Base-by-base conservation (phyloP, 2,797 vertebrate genomes). In the Psittacula echo region DNA sequence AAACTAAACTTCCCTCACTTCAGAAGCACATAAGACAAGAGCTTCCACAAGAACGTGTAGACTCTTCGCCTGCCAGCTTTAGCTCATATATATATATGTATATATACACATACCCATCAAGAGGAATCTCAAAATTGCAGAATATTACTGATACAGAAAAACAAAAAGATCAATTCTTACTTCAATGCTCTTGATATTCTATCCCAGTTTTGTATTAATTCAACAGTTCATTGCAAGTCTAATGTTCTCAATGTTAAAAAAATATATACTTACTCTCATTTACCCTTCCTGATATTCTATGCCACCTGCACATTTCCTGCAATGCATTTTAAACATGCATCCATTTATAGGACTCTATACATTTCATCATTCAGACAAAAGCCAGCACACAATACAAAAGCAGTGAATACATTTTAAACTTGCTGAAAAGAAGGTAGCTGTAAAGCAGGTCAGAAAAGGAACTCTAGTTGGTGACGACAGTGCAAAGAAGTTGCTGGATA, bases 271-370 rank as follows among this genome's bases (percentile, higher is more conserved):
- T 87, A 42, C 21, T 76, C 65, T 86, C 10, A 32, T 45, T 67
- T 61, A 29, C 32, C 23, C 24, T 32, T 84, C 22, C 48, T 24
- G 30, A 47, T 41, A 44, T 75, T 88, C 70, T 47, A 15, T 51
- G 34, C 8, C 18, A 37, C 45, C 78, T 39, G 48, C 71, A 74
- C 37, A 39, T 54, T 70, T 87, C 39, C 58, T 3, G 6, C 37
- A 37, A 32, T 0, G 0, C 53, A 30, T 4, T 75, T 71, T 75
- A 45, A 82, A 78, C 0, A 1, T 21, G 10, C 29, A 65, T 21
- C 37, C 27, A 37, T 79, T 70, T 54, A 70, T 39, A n/a, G 39
- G n/a, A 13, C 24, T 20, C 39, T 34, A 14, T 47, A 24, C 12
- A 58, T 34, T 87, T 67, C 56, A n/a, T 74, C 64, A 47, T 12